These are phyloP conservation scores for Macrotrachela quadricornifera DNA, from an alignment of 1,140 invertebrate genomes.

Conservation along the genomic window DNA sequence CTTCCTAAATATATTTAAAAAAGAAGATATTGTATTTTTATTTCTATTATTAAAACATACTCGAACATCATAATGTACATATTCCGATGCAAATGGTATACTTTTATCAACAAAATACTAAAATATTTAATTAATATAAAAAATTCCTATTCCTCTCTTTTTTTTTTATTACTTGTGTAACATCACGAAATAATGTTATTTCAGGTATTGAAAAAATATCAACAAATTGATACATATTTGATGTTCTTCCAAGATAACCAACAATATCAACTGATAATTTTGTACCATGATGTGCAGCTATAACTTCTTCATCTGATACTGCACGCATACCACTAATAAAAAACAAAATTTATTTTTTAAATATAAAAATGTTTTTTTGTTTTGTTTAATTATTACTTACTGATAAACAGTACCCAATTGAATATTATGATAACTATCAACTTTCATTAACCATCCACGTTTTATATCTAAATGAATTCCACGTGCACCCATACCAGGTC, in stretches of 20 bases:
- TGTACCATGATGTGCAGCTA: slow-evolving; percentile 53
- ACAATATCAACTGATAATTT: slow-evolving; percentile 31
- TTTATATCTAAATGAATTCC: slow-evolving; percentile 8
- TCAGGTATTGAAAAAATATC: slow-evolving; percentile 92
- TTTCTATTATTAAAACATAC: too few species aligned
- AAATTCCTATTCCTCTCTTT: too few species aligned
- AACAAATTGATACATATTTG: slow-evolving; percentile 75
- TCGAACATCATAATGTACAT: slow-evolving; percentile 36
- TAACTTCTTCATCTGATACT: slow-evolving; percentile 60
- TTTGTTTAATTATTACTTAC: too few species aligned
- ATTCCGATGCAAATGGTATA: slow-evolving; percentile 81
- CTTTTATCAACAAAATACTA: slow-evolving; percentile 61
- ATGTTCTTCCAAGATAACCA: slow-evolving; percentile 30
- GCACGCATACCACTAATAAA: slow-evolving; percentile 40
- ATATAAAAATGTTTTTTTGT: too few species aligned
- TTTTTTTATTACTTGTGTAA: too few species aligned
- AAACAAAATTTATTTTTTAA: too few species aligned
- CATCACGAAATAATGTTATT: slow-evolving; percentile 11
- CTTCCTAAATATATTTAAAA: slow-evolving; percentile 49
- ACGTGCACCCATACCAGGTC: slow-evolving; percentile 1
- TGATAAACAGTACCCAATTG: slow-evolving; percentile 82
- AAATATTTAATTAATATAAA: slow-evolving; percentile 10
- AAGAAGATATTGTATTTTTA: too few species aligned
- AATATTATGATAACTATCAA: slow-evolving; percentile 86
- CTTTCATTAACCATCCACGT: slow-evolving; percentile 63